Percentiles rank a stretch among this genome's conserved stretches.
phyloP scores from a whole-genome alignment of 2,888 invertebrate genomes.

The Sussaba pulchella region DNA sequence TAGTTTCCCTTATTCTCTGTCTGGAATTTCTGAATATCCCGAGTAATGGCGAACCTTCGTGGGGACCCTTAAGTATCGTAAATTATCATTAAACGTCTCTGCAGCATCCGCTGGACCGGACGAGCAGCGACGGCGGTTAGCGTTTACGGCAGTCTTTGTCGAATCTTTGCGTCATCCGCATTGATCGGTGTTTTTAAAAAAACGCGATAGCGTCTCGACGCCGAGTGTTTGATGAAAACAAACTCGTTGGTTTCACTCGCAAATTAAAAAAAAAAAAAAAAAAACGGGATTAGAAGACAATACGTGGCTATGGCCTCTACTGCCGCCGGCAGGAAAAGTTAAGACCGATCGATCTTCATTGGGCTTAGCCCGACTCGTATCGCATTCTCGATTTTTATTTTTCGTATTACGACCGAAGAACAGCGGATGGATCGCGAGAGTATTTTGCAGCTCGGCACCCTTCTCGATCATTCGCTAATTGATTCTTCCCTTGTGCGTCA shows the following conservation, averaged over 20 bases:
- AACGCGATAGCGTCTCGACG: neutral
- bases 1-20: constrained; percentile 41
- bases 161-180: constrained; percentile 29
- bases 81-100: constrained; percentile 57
- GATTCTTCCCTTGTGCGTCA: constrained; percentile 83
- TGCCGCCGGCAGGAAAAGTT: constrained; percentile 56
- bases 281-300: constrained; percentile 38
- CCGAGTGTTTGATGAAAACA: neutral
- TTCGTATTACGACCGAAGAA: constrained; percentile 49
- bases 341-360: constrained; percentile 51
- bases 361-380: constrained; percentile 54
- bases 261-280: constrained; percentile 6
- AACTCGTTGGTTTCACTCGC: constrained; percentile 28
- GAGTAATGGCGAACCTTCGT: constrained; percentile 73
- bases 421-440: constrained; percentile 56
- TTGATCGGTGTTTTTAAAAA: neutral
- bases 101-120: constrained; percentile 12
- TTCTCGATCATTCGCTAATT: constrained; percentile 74
- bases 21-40: constrained; percentile 76
- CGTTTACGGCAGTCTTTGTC: constrained; percentile 36
- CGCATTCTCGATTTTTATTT: constrained; percentile 37
- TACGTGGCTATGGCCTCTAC: constrained; percentile 60
- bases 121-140: constrained; percentile 35
- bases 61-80: constrained; percentile 70
- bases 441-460: constrained; percentile 47